Evolutionary conservation across 2,113 vertebrate genomes (phyloP).

Genomic region (Odontophorus gujanensis): DNA sequence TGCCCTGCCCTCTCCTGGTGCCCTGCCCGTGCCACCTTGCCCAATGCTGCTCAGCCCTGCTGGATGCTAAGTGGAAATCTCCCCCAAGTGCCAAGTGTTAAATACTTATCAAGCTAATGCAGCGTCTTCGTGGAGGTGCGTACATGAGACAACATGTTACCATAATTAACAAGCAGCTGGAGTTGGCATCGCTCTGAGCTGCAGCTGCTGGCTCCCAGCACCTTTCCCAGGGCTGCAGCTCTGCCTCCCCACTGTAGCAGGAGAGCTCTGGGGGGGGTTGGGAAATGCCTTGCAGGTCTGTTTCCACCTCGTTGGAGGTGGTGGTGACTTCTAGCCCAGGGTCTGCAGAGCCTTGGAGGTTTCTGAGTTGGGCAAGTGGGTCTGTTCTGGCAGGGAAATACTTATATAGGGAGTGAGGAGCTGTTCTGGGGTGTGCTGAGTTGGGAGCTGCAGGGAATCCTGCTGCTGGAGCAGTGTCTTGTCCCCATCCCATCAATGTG

Average conservation of each 20-base stretch:
- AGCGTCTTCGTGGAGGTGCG: slow-evolving; percentile 54
- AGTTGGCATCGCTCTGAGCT: slow-evolving; percentile 1
- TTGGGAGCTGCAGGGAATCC: not conserved
- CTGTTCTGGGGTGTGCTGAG: accelerated
- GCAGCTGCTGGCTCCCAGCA: slow-evolving; percentile 56
- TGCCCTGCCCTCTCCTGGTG: not conserved
- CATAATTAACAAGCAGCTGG: slow-evolving; percentile 54
- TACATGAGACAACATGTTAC: slow-evolving; percentile 66
- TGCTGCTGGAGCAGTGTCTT: not conserved
- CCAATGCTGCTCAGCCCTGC: not conserved
- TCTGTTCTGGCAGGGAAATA: accelerated
- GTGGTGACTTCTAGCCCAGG: accelerated
- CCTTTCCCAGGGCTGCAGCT: slow-evolving; percentile 42
- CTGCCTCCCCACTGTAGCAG: not conserved
- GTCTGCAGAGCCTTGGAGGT: not conserved
- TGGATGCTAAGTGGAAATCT: slow-evolving; percentile 59
- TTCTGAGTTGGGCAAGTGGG: not conserved
- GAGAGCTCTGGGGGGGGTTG: not conserved
- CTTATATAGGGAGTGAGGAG: not conserved
- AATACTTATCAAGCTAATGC: slow-evolving; percentile 51
- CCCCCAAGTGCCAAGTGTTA: slow-evolving; percentile 49
- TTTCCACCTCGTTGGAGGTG: not conserved
- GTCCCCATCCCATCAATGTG: not conserved
- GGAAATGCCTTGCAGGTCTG: not conserved
- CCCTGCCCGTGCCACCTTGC: slow-evolving; percentile 30